Conservation (phyloP, 2,888 invertebrate species). For the Thumatha senex region DNA sequence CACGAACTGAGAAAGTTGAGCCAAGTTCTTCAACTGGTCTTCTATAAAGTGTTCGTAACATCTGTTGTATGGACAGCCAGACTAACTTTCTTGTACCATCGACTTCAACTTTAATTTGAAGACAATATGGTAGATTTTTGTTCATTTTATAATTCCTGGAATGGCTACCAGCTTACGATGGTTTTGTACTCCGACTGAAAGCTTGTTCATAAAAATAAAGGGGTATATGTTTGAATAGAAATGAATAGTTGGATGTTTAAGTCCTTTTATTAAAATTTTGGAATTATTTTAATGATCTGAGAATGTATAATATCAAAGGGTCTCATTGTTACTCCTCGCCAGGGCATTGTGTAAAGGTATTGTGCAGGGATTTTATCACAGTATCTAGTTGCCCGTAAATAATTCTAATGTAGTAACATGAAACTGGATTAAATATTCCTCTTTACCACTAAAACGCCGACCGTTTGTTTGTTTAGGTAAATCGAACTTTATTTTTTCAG, state of each 20-base stretch:
- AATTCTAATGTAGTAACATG: constrained; percentile 12
- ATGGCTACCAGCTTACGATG: constrained; percentile 49
- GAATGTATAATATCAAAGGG: constrained; percentile 20
- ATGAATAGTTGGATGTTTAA: constrained; percentile 41
- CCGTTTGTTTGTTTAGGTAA: constrained; percentile 12
- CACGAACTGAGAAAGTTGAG: constrained; percentile 64
- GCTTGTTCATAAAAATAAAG: constrained; percentile 68
- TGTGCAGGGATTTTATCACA: constrained; percentile 10
- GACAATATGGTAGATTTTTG: constrained; percentile 28
- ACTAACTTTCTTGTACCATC: constrained; percentile 38
- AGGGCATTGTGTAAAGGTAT: constrained; percentile 7
- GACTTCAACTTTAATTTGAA: constrained; percentile 20
- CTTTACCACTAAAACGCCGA: constrained; percentile 5
- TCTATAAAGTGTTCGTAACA: constrained; percentile 69
- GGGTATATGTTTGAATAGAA: constrained; percentile 46
- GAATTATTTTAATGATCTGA: constrained; percentile 39
- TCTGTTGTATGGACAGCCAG: constrained; percentile 70
- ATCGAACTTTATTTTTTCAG: background rate
- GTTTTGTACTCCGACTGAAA: constrained; percentile 65
- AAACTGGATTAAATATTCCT: constrained; percentile 4
- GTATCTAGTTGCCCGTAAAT: constrained; percentile 15
- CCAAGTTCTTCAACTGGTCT: constrained; percentile 57
- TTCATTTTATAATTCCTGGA: constrained; percentile 11
- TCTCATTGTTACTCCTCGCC: constrained; percentile 14
- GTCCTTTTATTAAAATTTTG: constrained; percentile 36